Conservation (phyloP, 2,113 vertebrate genomes). For the Eurypyga helias region DNA sequence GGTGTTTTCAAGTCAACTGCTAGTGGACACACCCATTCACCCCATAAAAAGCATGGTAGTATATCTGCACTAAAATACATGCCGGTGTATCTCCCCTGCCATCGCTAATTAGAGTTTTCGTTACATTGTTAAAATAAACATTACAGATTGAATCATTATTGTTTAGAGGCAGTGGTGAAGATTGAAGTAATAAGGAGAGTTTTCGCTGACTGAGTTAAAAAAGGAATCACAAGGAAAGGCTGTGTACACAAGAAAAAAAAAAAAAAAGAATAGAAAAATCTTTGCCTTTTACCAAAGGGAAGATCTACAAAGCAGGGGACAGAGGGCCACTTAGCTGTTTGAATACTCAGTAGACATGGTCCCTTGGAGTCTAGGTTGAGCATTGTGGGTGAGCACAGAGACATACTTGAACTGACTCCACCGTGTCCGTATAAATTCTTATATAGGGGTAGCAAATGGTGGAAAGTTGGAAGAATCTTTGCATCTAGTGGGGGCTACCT, state of each 20-base stretch:
- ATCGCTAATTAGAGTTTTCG: neutral
- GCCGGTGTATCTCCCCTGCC: neutral
- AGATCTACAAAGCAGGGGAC: neutral
- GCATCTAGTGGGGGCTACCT: neutral
- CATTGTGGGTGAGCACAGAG: neutral
- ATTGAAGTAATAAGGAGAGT: neutral
- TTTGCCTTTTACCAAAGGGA: neutral
- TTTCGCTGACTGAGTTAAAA: neutral
- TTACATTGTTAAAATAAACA: neutral
- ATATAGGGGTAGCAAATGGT: neutral
- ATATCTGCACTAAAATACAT: neutral
- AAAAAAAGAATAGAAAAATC: neutral
- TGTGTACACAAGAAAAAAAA: neutral
- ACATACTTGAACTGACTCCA: neutral
- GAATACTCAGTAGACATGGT: neutral
- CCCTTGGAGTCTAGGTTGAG: neutral
- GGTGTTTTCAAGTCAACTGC: neutral
- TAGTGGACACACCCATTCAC: neutral
- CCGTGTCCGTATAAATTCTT: fast-evolving
- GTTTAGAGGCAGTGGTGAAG: neutral
- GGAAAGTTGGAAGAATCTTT: neutral
- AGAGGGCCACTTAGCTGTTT: neutral
- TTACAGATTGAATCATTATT: neutral
- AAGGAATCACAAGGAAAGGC: neutral
- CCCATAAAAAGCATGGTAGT: neutral